A percentile compares a stretch with the other conserved stretches of the same genome.
Evolutionary conservation across 2,113 vertebrate genomes (phyloP).

Genomic region (Alces alces): DNA sequence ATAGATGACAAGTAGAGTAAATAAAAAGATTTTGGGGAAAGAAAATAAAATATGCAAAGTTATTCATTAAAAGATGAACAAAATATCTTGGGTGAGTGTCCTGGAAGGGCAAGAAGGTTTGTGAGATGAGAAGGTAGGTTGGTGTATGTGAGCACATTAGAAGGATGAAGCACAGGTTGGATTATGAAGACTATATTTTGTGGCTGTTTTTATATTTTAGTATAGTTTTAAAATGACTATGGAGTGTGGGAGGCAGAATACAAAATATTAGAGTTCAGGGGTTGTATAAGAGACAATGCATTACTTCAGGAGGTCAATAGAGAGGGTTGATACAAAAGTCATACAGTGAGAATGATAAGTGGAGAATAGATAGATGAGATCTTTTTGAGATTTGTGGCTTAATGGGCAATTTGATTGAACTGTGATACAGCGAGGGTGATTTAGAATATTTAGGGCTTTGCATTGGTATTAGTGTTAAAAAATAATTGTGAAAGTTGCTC

Average conservation of each 20-base stretch:
- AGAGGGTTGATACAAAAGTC: neutral
- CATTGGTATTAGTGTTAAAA: neutral
- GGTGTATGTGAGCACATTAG: no score
- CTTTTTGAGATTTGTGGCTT: neutral
- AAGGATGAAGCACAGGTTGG: neutral
- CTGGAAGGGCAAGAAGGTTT: neutral
- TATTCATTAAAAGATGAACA: neutral
- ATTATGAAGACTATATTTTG: neutral
- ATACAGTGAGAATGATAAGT: neutral
- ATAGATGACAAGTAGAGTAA: neutral
- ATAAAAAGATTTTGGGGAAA: neutral
- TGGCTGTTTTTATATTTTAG: neutral
- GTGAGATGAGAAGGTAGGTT: neutral
- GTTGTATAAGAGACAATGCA: neutral
- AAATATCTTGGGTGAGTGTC: neutral
- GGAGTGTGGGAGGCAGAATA: neutral
- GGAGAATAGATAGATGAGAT: neutral
- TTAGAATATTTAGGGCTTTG: neutral
- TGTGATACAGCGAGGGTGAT: neutral
- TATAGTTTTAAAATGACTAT: neutral
- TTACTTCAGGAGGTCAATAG: neutral
- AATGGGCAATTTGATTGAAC: neutral
- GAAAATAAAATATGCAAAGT: neutral
- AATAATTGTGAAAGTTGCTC: neutral
- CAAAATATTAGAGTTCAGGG: neutral